Evolutionary conservation across 2,113 vertebrate species (phyloP).

Genomic region (Chloebia gouldiae): DNA sequence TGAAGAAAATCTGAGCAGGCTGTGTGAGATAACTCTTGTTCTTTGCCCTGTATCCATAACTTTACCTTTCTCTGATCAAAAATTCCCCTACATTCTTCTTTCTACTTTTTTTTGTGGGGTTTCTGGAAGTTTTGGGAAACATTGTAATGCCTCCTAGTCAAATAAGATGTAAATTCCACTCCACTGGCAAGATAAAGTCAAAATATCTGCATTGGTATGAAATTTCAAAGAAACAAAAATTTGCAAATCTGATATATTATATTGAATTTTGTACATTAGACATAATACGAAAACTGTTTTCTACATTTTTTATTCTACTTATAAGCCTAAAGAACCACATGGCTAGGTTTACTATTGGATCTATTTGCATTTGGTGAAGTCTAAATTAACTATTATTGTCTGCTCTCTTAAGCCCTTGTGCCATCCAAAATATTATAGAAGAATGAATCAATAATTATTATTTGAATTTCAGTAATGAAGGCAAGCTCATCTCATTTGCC

Average conservation of each 20-base stretch:
- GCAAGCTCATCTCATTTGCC: conserved; percentile 57
- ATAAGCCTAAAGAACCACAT: neutral
- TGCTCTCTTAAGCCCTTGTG: neutral
- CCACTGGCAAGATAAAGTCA: neutral
- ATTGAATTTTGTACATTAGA: neutral
- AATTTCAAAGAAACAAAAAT: neutral
- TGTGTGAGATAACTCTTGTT: neutral
- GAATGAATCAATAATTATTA: neutral
- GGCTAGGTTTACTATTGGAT: neutral
- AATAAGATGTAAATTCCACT: neutral
- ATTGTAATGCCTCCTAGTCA: neutral
- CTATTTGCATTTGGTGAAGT: neutral
- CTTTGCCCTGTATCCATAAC: neutral
- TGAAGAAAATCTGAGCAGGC: neutral
- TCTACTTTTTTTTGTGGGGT: neutral
- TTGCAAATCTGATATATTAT: neutral
- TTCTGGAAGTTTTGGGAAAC: neutral
- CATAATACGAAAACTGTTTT: neutral
- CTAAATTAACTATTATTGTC: neutral
- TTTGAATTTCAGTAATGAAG: conserved; percentile 60
- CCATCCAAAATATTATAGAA: neutral
- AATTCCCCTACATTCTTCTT: neutral
- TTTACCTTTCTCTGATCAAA: neutral
- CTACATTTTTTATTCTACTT: neutral
- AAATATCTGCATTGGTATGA: neutral